Evolutionary conservation across 2,888 invertebrate genomes (phyloP).

Genomic region (Tetranychus truncatus): DNA sequence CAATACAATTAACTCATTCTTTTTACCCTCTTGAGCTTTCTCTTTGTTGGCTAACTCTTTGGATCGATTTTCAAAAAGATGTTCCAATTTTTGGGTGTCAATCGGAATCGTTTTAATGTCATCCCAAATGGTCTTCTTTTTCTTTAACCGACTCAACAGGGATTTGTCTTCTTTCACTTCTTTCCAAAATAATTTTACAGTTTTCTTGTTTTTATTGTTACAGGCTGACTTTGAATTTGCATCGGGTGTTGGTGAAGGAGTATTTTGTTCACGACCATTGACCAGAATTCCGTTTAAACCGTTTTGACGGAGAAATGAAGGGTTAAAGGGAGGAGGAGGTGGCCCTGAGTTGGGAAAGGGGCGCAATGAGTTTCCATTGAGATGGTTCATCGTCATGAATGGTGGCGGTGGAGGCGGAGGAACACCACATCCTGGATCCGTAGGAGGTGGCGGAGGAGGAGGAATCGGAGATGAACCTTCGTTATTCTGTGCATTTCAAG

Average conservation of each 20-base stretch:
- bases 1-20: slow-evolving; percentile 78
- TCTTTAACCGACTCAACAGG: slow-evolving; percentile 29
- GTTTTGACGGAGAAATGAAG: slow-evolving; percentile 22
- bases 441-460: slow-evolving; percentile 27
- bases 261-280: slow-evolving; percentile 17
- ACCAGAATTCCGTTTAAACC: not conserved
- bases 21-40: slow-evolving; percentile 65
- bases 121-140: slow-evolving; percentile 55
- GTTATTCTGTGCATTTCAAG: not conserved
- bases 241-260: slow-evolving; percentile 25
- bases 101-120: slow-evolving; percentile 62
- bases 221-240: not conserved
- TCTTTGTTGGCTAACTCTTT: slow-evolving; percentile 47
- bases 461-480: slow-evolving; percentile 20
- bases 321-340: slow-evolving; percentile 32
- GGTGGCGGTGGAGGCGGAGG: slow-evolving; percentile 29
- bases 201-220: slow-evolving; percentile 54
- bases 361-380: not conserved
- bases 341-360: not conserved
- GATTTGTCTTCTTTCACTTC: slow-evolving; percentile 40
- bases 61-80: slow-evolving; percentile 85
- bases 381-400: slow-evolving; percentile 23
- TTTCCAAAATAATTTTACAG: slow-evolving; percentile 94
- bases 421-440: slow-evolving; percentile 27
- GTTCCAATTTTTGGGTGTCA: slow-evolving; percentile 80